Evolutionary conservation across 2,888 invertebrate genomes (phyloP), one percentile per base, ranked within the genome.

Genomic region (Tolmerus cingulatus): DNA sequence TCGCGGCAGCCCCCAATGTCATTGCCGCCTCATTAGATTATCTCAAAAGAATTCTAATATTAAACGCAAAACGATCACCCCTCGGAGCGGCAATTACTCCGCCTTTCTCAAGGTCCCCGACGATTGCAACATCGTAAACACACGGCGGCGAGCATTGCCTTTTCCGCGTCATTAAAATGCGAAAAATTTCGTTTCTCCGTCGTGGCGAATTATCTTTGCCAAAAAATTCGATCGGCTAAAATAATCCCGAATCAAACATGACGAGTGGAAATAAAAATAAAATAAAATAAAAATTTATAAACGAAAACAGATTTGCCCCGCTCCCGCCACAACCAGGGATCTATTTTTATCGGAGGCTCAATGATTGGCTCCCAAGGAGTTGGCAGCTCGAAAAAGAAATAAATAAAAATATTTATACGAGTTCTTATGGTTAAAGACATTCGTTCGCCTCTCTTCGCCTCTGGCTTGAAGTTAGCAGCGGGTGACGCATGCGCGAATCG

Each of bases 141-240:
- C 37, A 27, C 19, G 34, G n/a, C 40, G 34, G 57, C 82, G 82
- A 85, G 74, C 85, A 85, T 85, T 85, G 85, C 85, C 85, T 74
- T 74, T 85, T 74, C 74, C 74, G 85, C 85, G 85, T 85, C 85
- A 85, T 85, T 85, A 85, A 85, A 85, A 74, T 27, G 43, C 46
- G 43, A 51, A 79, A 85, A 43, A 85, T 85, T 85, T 51, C 51
- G 51, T 46, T 85, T 85, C 85, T 85, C 43, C 85, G 85, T 74
- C 74, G 85, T 19, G 43, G 46, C 74, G 34, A 27, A 27, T 85
- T 46, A 85, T 85, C 85, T 43, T 23, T 43, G 46, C 85, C 43
- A 74, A 66, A 74, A 51, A 85, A 74, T 74, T 82, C 51, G 37
- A 82, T 84, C 57, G 51, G 85, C 85, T 74, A 74, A 74, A 74